Percentiles rank a stretch among this genome's conserved stretches.
Conservation (phyloP, 2,888 invertebrate genomes). For the Rhyacophila evoluta region DNA sequence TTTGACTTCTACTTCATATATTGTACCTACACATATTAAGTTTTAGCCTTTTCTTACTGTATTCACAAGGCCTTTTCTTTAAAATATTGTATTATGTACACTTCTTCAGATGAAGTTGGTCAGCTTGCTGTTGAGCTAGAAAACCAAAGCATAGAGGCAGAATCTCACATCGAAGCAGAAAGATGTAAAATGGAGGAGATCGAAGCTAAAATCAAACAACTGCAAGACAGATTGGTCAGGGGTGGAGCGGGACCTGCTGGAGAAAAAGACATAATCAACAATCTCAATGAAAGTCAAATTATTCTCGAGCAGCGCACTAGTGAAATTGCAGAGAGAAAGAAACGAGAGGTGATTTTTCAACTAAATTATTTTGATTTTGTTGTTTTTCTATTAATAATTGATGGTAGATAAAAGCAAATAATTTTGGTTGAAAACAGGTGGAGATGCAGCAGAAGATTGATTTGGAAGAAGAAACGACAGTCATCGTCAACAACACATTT, state of each 20-base stretch:
- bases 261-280: constrained; percentile 89
- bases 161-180: constrained; percentile 75
- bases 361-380: not conserved
- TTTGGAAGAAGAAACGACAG: constrained; percentile 91
- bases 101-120: constrained; percentile 61
- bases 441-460: constrained; percentile 96
- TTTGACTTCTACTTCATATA: too few relatives aligned
- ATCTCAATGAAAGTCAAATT: constrained; percentile 93
- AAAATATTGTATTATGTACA: too few relatives aligned
- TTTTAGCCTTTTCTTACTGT: too few relatives aligned
- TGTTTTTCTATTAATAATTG: not conserved
- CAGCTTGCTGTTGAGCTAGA: constrained; percentile 65
- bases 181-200: constrained; percentile 80
- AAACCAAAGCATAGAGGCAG: constrained; percentile 65
- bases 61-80: too few relatives aligned
- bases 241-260: constrained; percentile 72
- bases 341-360: constrained; percentile 72
- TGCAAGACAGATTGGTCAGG: constrained; percentile 94
- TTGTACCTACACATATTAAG: too few relatives aligned
- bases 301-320: constrained; percentile 86
- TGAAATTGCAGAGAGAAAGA: constrained; percentile 92
- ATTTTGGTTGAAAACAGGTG: constrained; percentile 68
- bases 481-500: constrained; percentile 92
- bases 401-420: not conserved
- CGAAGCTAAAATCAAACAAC: constrained; percentile 80